Conservation (phyloP, 2,113 vertebrate species). For the Pteronura brasiliensis region DNA sequence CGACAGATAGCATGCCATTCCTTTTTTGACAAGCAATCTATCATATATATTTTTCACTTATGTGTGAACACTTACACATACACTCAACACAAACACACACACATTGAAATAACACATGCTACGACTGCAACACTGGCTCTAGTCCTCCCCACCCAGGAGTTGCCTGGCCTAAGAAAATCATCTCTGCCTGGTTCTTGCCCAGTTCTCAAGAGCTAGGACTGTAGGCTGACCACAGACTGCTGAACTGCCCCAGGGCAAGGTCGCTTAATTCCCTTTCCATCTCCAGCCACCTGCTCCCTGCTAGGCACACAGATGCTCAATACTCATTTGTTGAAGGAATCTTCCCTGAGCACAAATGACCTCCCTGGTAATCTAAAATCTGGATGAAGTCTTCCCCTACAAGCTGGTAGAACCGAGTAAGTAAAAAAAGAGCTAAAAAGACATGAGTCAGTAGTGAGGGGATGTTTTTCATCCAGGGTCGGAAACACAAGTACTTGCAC, state of each 20-base stretch:
- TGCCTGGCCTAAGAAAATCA: background rate
- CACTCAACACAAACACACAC: background rate
- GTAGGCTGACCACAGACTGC: rapidly evolving
- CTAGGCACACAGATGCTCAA: too few relatives aligned
- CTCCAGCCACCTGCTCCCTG: background rate
- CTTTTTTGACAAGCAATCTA: background rate
- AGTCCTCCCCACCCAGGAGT: background rate
- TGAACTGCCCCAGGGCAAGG: background rate
- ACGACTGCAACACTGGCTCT: background rate
- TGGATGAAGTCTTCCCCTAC: background rate
- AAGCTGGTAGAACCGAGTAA: background rate
- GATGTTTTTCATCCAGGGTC: background rate
- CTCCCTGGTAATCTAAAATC: background rate
- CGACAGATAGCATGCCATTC: background rate
- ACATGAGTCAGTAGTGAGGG: background rate
- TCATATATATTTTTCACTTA: background rate
- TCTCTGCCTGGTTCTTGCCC: background rate
- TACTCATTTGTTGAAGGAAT: background rate
- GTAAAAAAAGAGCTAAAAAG: background rate
- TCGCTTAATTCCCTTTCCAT: background rate
- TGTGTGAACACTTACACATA: background rate
- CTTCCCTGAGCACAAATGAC: background rate
- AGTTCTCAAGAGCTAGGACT: background rate
- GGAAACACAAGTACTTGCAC: background rate
- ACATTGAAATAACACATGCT: background rate